Percentiles rank a stretch among this genome's conserved stretches.
Conservation (phyloP, 2,797 vertebrate species). For the Ciconia nigra region DNA sequence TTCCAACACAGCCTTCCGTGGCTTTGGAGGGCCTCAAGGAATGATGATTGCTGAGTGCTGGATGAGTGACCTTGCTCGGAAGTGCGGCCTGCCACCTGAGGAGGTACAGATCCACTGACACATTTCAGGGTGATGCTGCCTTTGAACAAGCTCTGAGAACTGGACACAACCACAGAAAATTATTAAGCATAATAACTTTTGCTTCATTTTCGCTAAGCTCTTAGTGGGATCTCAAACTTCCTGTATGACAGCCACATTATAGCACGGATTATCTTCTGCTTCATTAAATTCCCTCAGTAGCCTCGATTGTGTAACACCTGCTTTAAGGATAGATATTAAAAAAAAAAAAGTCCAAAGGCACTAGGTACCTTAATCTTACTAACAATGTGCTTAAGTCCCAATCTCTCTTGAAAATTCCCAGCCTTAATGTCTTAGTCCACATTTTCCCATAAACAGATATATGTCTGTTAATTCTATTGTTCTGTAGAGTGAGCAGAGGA, state of each 20-base stretch:
- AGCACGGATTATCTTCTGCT: not conserved
- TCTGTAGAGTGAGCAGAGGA: not conserved
- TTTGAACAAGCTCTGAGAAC: not conserved
- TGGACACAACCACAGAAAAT: not conserved
- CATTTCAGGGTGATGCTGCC: not conserved
- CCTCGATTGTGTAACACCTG: not conserved
- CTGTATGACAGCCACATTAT: not conserved
- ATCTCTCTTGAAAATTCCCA: not conserved
- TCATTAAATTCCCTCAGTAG: not conserved
- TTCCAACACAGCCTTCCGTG: conserved; percentile 94
- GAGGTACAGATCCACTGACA: conserved; percentile 74
- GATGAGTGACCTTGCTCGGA: conserved; percentile 85
- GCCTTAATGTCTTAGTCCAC: not conserved
- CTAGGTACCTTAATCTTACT: not conserved
- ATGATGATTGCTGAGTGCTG: conserved; percentile 91
- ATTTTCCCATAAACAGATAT: not conserved
- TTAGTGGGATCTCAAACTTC: not conserved
- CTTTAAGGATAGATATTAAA: not conserved
- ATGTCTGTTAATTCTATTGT: not conserved
- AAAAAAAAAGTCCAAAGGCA: not conserved
- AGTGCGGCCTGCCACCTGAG: conserved; percentile 80
- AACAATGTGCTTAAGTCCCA: not conserved
- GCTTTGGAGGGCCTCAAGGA: conserved; percentile 91
- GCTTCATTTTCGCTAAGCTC: not conserved
- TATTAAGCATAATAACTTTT: not conserved